Evolutionary conservation across 1,140 invertebrate genomes (phyloP).

Genomic region (Scaptomyza graminum): DNA sequence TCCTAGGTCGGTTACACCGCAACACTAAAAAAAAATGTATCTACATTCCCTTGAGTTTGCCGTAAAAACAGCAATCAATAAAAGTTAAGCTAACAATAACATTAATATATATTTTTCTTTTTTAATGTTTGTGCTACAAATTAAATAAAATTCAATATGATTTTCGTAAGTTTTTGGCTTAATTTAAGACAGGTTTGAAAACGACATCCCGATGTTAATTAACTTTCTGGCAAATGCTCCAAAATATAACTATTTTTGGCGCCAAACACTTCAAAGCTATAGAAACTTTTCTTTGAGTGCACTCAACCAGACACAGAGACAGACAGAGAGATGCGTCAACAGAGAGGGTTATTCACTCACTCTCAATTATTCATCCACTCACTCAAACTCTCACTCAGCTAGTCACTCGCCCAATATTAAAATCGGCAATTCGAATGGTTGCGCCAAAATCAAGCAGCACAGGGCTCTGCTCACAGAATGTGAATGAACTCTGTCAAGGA

Average conservation of each 20-base stretch:
- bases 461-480: constrained; percentile 31
- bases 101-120: too few species aligned
- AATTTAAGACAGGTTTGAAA: too few species aligned
- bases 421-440: constrained; percentile 63
- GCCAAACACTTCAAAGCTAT: neutral
- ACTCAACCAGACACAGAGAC: constrained; percentile 7
- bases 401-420: constrained; percentile 53
- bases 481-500: constrained; percentile 81
- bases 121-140: too few species aligned
- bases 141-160: too few species aligned
- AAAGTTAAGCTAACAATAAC: too few species aligned
- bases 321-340: constrained; percentile 17
- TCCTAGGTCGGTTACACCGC: constrained; percentile 82
- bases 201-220: too few species aligned
- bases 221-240: too few species aligned
- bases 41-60: neutral
- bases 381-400: constrained; percentile 10
- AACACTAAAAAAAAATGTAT: constrained; percentile 14
- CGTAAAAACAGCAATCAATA: too few species aligned
- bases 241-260: too few species aligned
- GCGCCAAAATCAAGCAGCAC: constrained; percentile 41
- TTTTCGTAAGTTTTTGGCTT: too few species aligned
- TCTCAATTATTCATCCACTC: neutral
- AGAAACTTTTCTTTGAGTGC: neutral
- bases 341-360: constrained; percentile 39